Conservation (phyloP, 2,888 invertebrate genomes). For the Rhingia rostrata region DNA sequence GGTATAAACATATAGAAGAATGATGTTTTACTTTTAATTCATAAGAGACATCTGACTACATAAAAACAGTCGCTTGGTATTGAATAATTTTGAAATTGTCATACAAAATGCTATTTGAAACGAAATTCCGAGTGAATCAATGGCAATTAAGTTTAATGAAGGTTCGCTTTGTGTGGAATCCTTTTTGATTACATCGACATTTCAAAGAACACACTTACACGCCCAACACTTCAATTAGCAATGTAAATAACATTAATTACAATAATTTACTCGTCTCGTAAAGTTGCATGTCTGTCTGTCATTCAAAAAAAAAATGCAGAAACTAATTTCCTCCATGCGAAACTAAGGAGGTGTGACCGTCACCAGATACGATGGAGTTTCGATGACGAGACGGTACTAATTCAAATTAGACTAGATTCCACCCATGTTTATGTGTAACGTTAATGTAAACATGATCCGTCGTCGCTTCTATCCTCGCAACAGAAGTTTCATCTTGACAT, state of each 20-base stretch:
- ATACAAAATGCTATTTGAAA: background rate
- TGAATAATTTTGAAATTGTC: background rate
- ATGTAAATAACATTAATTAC: slow-evolving; percentile 63
- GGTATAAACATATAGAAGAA: no score
- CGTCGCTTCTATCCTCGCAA: slow-evolving; percentile 5
- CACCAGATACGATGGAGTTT: background rate
- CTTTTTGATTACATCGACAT: slow-evolving; percentile 35
- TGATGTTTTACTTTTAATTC: no score
- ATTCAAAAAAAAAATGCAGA: slow-evolving; percentile 19
- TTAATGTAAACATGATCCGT: slow-evolving; percentile 25
- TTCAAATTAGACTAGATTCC: slow-evolving; percentile 61
- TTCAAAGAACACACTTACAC: background rate
- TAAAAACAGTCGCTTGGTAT: slow-evolving; percentile 11
- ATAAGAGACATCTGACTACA: no score
- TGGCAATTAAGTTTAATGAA: slow-evolving; percentile 49
- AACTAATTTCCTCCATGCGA: slow-evolving; percentile 12
- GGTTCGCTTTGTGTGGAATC: slow-evolving; percentile 37
- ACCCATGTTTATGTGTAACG: slow-evolving; percentile 22
- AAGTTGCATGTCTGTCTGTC: slow-evolving; percentile 16
- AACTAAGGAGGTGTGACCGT: slow-evolving; percentile 49
- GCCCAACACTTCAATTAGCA: slow-evolving; percentile 46
- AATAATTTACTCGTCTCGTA: slow-evolving; percentile 42
- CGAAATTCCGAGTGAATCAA: slow-evolving; percentile 35
- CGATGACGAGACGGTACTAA: slow-evolving; percentile 45
- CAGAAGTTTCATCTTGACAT: slow-evolving; percentile 18